Base-by-base conservation (phyloP, 2,888 invertebrate species). In the Pandemis heparana region DNA sequence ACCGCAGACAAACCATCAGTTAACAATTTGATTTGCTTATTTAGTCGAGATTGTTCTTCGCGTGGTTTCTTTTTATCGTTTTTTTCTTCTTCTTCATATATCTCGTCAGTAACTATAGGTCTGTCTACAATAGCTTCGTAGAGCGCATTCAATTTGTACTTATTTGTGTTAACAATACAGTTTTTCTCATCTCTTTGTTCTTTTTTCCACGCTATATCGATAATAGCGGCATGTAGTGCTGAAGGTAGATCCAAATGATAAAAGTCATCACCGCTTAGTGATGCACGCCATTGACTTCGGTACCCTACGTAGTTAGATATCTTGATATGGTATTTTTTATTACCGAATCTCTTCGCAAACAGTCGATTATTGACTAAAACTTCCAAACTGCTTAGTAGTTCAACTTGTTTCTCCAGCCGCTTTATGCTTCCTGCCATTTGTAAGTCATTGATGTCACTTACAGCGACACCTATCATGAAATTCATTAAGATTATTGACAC, bases 401-500 rank as follows among this genome's bases (percentile, higher is more conserved):
- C 84, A 8, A 88, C 88, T 77, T 91, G 90, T 75, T 89, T 89
- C 16, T 83, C 81, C 18, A 90, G 79, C 46, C 87, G 75, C 68
- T 85, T 84, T 16, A 88, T 85, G 71, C 86, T 84, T 0, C 90
- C 90, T 74, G 87, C 84, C 9, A 85, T 84, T 77, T 89, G 86
- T n/a, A 92, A 82, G 12, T 82, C 83, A 32, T 85, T 84, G 38
- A 89, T 86, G 74, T 92, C 91, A 75, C 85, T 90, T 59, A 92
- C 90, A 16, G 91, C 90, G 61, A 90, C 79, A 73, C 90, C 91
- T 32, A 90, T 83, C 79, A 92, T 83, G 14, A 91, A 81, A 75
- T 91, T 91, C 86, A 90, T 89, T 75, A 91, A 78, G 1, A 90
- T 87, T 32, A 90, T 84, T 0, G 89, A 82, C n/a, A 88, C 86